Percentiles rank a stretch among this genome's conserved stretches.
These are phyloP conservation scores for Drosophila elegans DNA, from an alignment of 1,140 invertebrate species.

Conservation along the genomic window DNA sequence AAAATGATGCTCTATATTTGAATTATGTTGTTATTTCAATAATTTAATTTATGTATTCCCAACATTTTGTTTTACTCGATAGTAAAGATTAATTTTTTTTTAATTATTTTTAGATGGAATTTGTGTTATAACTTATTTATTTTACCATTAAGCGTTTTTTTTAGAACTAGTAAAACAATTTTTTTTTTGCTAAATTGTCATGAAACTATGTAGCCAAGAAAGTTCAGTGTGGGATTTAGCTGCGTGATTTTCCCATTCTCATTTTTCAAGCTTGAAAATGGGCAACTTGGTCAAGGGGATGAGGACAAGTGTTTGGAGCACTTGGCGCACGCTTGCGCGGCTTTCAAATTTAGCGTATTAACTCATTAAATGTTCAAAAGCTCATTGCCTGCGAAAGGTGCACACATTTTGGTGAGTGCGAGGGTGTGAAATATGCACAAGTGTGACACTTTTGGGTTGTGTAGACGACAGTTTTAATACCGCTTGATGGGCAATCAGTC, in stretches of 20 bases:
- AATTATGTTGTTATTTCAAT: too few relatives aligned
- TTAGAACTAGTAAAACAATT: too few relatives aligned
- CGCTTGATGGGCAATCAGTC: conserved; percentile 28
- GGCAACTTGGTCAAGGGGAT: conserved; percentile 11
- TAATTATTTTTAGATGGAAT: too few relatives aligned
- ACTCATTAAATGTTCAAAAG: conserved; percentile 81
- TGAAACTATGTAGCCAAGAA: too few relatives aligned
- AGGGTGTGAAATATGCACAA: conserved; percentile 70
- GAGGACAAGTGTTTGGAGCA: conserved; percentile 47
- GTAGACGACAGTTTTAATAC: conserved; percentile 50
- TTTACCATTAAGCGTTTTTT: too few relatives aligned
- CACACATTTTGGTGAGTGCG: conserved; percentile 56
- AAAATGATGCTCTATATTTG: too few relatives aligned
- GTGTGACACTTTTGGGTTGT: conserved; percentile 30
- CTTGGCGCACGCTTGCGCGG: conserved; percentile 74
- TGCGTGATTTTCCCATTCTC: conserved; percentile 41
- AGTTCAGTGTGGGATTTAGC: conserved; percentile 13
- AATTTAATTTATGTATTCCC: too few relatives aligned
- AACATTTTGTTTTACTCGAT: too few relatives aligned
- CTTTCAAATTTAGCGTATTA: conserved; percentile 80
- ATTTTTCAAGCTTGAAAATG: conserved; percentile 61
- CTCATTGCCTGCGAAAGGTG: conserved; percentile 80
- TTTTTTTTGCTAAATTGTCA: too few relatives aligned
- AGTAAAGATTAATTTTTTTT: too few relatives aligned
- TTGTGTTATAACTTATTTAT: too few relatives aligned